Percentiles rank a stretch among this genome's conserved stretches.
Evolutionary conservation across 2,797 vertebrate genomes (phyloP).

Genomic region (Cottoperca gobio): DNA sequence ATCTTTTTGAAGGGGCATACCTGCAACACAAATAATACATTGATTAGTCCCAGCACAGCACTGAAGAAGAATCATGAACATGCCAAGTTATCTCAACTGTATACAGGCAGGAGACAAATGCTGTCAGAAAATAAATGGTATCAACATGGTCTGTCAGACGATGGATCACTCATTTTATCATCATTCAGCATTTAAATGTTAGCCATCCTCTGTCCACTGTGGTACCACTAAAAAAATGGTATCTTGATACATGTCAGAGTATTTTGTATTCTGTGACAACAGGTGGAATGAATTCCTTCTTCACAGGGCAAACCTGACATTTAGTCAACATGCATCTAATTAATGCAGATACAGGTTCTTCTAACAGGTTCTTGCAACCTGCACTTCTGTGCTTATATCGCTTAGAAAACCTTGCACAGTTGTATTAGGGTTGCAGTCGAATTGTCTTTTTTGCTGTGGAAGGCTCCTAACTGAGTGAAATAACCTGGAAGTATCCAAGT

Average conservation of each 20-base stretch:
- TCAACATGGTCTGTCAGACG: constrained; percentile 88
- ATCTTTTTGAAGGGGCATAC: constrained; percentile 98
- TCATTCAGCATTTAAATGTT: constrained; percentile 85
- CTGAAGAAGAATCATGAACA: not conserved
- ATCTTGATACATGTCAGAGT: not conserved
- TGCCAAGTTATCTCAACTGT: not conserved
- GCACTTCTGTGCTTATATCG: not conserved
- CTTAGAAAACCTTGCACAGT: not conserved
- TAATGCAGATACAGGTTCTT: not conserved
- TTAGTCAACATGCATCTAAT: not conserved
- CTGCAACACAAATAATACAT: constrained; percentile 73
- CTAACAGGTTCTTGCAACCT: not conserved
- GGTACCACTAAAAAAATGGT: constrained; percentile 1
- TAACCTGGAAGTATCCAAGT: no score
- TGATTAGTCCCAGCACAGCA: not conserved
- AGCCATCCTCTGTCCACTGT: not conserved
- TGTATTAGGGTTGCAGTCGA: no score
- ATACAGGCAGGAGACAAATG: constrained; percentile 35
- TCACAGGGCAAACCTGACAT: not conserved
- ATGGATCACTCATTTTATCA: constrained; percentile 95
- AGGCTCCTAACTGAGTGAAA: no score
- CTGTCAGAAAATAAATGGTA: constrained; percentile 87
- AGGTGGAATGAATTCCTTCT: not conserved
- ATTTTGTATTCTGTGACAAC: not conserved
- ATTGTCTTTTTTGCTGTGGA: no score